phyloP scores from a whole-genome alignment of 2,113 vertebrate genomes.

The Actenoides hombroni region DNA sequence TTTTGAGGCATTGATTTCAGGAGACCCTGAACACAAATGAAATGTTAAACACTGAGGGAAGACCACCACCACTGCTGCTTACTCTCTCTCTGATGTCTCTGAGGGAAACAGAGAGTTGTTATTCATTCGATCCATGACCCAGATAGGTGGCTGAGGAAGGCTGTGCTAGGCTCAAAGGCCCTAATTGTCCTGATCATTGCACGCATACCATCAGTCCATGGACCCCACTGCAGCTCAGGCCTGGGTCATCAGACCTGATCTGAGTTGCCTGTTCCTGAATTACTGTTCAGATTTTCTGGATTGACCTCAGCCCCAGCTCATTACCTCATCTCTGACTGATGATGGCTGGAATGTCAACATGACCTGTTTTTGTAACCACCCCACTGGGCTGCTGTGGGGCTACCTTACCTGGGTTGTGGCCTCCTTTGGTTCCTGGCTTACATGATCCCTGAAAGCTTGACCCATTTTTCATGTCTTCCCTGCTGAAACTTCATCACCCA shows the following conservation, averaged over 20 bases:
- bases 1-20: conserved; percentile 8
- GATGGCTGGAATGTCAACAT: neutral
- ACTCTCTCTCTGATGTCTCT: neutral
- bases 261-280: neutral
- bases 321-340: neutral
- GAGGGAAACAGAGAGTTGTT: neutral
- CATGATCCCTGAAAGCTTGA: neutral
- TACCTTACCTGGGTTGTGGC: neutral
- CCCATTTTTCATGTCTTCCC: neutral
- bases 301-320: neutral
- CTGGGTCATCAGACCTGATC: neutral
- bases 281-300: neutral
- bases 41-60: neutral
- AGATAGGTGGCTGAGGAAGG: neutral
- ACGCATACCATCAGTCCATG: neutral
- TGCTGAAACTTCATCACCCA: neutral
- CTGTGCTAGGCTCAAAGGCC: neutral
- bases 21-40: neutral
- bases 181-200: neutral
- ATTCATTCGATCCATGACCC: neutral
- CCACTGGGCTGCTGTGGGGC: neutral
- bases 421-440: neutral
- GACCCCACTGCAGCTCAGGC: neutral
- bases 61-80: neutral
- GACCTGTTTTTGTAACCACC: neutral